Conservation (phyloP, 1,140 invertebrate species). For the Aphis craccivora region DNA sequence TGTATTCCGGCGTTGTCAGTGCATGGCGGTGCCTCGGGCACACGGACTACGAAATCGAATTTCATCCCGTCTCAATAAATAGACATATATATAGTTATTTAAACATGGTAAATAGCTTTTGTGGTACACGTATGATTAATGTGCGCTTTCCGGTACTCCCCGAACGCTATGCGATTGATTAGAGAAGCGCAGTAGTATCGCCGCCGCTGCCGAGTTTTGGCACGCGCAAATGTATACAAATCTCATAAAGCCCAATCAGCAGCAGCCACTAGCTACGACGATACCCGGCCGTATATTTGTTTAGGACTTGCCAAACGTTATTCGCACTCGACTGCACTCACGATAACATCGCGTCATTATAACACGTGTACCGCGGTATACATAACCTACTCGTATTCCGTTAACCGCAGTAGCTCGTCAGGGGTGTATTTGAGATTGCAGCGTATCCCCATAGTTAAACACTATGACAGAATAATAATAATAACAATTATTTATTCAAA, state of each 20-base stretch:
- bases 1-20: background rate
- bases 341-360: slow-evolving; percentile 1
- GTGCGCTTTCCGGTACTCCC: background rate
- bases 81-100: background rate
- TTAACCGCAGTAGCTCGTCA: background rate
- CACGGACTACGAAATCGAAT: slow-evolving; percentile 4
- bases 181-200: background rate
- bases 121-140: background rate
- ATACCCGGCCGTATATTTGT: slow-evolving; percentile 24
- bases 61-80: background rate
- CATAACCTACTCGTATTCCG: background rate
- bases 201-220: background rate
- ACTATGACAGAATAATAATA: background rate
- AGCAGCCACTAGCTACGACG: background rate
- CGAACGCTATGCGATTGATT: slow-evolving; percentile 20
- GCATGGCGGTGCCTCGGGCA: too few relatives aligned
- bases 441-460: background rate
- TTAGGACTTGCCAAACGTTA: slow-evolving; percentile 35
- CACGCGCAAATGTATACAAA: slow-evolving; percentile 14
- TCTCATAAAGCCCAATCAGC: slow-evolving; percentile 43
- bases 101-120: background rate
- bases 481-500: background rate
- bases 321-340: background rate
- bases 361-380: background rate
- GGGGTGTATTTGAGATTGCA: background rate